Conservation (phyloP, 2,113 vertebrate genomes). For the Triplophysa tibetana region DNA sequence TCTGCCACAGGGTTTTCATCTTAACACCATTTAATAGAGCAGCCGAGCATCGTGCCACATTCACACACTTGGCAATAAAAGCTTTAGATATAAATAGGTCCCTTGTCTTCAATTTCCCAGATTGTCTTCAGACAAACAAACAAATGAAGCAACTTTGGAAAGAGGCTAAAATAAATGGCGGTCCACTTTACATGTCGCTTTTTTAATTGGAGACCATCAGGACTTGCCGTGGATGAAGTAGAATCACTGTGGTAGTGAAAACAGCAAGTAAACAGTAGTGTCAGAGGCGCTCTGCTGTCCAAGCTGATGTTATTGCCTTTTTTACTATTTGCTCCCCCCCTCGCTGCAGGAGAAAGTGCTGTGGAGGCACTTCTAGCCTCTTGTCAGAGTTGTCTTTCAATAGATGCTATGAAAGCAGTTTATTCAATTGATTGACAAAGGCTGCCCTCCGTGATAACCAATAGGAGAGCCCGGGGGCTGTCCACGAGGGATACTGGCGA, state of each 20-base stretch:
- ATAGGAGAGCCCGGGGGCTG: conserved; percentile 20
- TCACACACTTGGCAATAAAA: neutral
- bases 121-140: neutral
- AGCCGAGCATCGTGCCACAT: neutral
- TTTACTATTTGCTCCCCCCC: conserved; percentile 32
- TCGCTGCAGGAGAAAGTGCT: conserved; percentile 47
- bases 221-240: conserved; percentile 4
- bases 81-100: neutral
- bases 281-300: conserved; percentile 1
- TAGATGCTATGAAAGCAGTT: conserved; percentile 60
- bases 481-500: conserved; percentile 12
- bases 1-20: neutral
- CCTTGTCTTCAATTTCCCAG: neutral
- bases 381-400: conserved; percentile 48
- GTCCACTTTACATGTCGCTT: neutral
- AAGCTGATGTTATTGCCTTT: conserved; percentile 41
- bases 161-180: neutral
- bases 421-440: conserved; percentile 63
- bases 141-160: neutral
- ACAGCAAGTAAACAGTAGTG: conserved; percentile 14
- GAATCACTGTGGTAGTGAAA: conserved; percentile 37
- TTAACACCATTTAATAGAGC: neutral
- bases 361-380: conserved; percentile 44
- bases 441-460: conserved; percentile 50
- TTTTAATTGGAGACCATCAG: conserved; percentile 28